phyloP scores from a whole-genome alignment of 2,113 vertebrate species.

The Alligator sinensis region DNA sequence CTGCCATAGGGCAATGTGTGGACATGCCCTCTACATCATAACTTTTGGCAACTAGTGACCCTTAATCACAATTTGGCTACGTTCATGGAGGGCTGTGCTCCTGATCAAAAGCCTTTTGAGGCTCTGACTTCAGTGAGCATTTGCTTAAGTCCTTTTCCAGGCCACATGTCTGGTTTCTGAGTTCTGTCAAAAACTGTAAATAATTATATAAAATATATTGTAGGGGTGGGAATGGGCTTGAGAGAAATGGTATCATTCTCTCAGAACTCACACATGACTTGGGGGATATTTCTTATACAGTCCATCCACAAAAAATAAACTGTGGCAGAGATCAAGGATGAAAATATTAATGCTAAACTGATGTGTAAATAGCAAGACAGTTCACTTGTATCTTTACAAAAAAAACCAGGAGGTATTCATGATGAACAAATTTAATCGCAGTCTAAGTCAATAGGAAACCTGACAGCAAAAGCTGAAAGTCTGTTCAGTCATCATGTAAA shows the following conservation, averaged over 20 bases:
- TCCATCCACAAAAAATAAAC: neutral
- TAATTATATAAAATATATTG: neutral
- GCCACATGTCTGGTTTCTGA: neutral
- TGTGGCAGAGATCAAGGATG: conserved; percentile 8
- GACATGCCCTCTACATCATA: neutral
- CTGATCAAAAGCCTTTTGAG: neutral
- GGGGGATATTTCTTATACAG: conserved; percentile 24
- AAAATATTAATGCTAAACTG: conserved; percentile 42
- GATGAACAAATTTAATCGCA: conserved; percentile 73
- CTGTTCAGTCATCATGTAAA: conserved; percentile 74
- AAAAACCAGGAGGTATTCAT: conserved; percentile 66
- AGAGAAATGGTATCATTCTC: neutral
- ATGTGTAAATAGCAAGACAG: conserved; percentile 50
- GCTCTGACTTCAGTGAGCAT: neutral
- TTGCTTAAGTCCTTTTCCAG: neutral
- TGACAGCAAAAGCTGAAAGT: conserved; percentile 69
- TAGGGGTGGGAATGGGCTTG: neutral
- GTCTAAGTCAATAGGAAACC: conserved; percentile 67
- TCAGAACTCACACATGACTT: neutral
- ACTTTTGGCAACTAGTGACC: neutral
- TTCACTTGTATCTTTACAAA: conserved; percentile 28
- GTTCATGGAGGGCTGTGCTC: neutral
- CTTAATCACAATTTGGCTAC: conserved; percentile 3
- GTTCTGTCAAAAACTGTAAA: neutral
- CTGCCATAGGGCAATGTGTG: too few relatives aligned